A percentile compares a stretch with the other conserved stretches of the same genome.
These are phyloP conservation scores for Bos taurus DNA, from an alignment of 2,113 vertebrate species.

Conservation along the genomic window DNA sequence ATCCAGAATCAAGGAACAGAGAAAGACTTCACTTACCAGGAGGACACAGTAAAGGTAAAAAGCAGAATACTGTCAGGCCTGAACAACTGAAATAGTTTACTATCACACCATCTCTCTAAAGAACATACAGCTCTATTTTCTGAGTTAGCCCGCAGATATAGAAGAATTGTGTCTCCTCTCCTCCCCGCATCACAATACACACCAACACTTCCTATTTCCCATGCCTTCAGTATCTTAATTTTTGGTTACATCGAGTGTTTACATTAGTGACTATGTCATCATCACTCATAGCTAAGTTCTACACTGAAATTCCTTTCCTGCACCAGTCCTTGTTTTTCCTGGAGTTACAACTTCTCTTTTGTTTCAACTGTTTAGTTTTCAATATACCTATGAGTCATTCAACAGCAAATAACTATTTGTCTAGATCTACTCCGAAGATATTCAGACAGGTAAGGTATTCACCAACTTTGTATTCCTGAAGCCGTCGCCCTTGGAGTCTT, in stretches of 20 bases:
- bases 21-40: neutral
- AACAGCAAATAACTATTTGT: neutral
- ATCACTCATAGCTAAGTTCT: neutral
- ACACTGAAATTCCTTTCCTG: neutral
- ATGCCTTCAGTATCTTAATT: neutral
- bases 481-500: neutral
- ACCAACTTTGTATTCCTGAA: neutral
- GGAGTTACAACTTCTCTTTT: constrained; percentile 10
- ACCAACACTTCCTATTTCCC: neutral
- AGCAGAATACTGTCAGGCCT: neutral
- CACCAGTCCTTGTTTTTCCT: neutral
- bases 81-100: neutral
- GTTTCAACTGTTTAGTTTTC: neutral
- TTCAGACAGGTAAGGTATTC: neutral
- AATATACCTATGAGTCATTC: neutral
- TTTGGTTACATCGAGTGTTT: neutral
- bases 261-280: neutral
- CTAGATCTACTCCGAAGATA: neutral
- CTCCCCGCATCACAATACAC: neutral
- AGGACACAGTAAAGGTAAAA: neutral
- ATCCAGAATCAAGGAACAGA: neutral
- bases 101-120: neutral
- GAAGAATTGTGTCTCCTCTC: neutral
- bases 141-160: neutral
- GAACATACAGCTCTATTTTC: neutral